Percentiles rank a stretch among this genome's conserved stretches.
These are phyloP conservation scores for Rhinoderma darwinii DNA, from an alignment of 2,113 vertebrate genomes.

Conservation along the genomic window DNA sequence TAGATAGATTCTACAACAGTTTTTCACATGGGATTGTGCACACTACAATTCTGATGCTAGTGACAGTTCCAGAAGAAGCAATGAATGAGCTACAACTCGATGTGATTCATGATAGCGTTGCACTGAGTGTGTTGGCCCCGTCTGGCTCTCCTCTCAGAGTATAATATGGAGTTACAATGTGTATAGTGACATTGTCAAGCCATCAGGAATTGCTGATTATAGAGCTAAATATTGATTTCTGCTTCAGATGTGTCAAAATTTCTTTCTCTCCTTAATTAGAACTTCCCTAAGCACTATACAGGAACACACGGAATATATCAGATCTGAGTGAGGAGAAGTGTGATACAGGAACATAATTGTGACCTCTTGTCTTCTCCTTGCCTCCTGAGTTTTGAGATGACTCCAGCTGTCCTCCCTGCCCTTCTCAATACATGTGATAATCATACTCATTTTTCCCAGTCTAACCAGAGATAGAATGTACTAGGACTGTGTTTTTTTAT, in stretches of 20 bases:
- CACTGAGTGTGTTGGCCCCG: conserved; percentile 78
- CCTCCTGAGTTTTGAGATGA: conserved; percentile 91
- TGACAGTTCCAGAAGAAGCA: conserved; percentile 73
- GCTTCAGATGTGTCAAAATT: conserved; percentile 98
- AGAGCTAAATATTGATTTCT: conserved; percentile 99
- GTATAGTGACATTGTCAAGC: conserved; percentile 88
- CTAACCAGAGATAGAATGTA: conserved; percentile 86
- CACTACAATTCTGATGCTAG: conserved; percentile 45
- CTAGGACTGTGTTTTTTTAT: conserved; percentile 79
- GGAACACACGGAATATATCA: conserved; percentile 96
- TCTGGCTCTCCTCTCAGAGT: conserved; percentile 77
- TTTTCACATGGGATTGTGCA: background rate
- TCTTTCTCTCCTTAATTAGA: conserved; percentile 98
- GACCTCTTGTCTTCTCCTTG: conserved; percentile 94
- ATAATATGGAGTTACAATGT: conserved; percentile 83
- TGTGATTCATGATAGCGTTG: conserved; percentile 91
- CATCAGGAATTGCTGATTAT: conserved; percentile 98
- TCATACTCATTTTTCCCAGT: conserved; percentile 88
- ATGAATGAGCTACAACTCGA: conserved; percentile 77
- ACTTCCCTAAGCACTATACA: conserved; percentile 90
- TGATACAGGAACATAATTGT: conserved; percentile 89
- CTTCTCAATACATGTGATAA: conserved; percentile 86
- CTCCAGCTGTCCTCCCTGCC: conserved; percentile 89
- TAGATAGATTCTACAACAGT: background rate
- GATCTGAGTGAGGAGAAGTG: conserved; percentile 82